Evolutionary conservation across 2,797 vertebrate species (phyloP).

Genomic region (Odontamblyopus lacepedii): DNA sequence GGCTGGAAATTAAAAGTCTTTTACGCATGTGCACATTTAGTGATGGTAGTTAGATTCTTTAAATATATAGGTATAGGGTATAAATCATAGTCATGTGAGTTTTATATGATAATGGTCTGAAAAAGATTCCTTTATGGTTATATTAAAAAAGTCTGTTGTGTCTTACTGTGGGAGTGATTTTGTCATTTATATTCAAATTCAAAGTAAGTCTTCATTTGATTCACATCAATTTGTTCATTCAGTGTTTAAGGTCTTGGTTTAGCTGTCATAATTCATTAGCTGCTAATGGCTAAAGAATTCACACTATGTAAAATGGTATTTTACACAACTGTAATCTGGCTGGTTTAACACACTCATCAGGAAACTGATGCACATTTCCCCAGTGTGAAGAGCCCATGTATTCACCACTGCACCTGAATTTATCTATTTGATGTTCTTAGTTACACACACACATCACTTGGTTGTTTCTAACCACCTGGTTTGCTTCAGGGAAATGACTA

Average conservation of each 20-base stretch:
- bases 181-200: slow-evolving; percentile 2
- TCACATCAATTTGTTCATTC: background rate
- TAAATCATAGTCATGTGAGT: background rate
- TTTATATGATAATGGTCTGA: background rate
- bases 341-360: slow-evolving; percentile 52
- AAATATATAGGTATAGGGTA: background rate
- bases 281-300: slow-evolving; percentile 6
- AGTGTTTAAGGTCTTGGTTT: background rate
- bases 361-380: slow-evolving; percentile 70
- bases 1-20: background rate
- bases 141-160: background rate
- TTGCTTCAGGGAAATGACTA: slow-evolving; percentile 25
- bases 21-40: background rate
- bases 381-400: slow-evolving; percentile 66
- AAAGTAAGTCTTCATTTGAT: background rate
- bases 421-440: slow-evolving; percentile 36
- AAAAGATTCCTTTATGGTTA: background rate
- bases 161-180: background rate
- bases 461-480: slow-evolving; percentile 20
- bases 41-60: background rate
- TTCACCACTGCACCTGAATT: slow-evolving; percentile 62
- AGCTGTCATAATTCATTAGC: background rate
- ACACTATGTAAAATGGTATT: slow-evolving; percentile 21
- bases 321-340: slow-evolving; percentile 39
- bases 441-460: slow-evolving; percentile 10